Base-by-base conservation (phyloP, 2,797 vertebrate genomes). In the Fistularia tabacaria region DNA sequence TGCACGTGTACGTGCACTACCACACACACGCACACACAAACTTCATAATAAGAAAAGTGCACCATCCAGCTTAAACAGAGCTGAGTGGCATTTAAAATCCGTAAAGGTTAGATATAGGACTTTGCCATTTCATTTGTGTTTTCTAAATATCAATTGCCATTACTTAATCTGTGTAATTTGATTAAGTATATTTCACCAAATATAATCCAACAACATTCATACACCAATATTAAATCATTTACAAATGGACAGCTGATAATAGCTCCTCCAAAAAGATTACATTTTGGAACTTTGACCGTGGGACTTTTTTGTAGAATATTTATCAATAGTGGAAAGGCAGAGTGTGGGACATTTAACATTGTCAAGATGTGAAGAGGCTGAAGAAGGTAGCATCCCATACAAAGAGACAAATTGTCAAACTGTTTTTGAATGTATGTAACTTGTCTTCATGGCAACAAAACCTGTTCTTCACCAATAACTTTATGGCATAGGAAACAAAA, bases 41-140 rank as follows among this genome's bases (percentile, higher is more conserved):
- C 61, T n/a, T n/a, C n/a, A 25, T 25, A 2, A 25, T 25, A 25
- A 56, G 44, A 64, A 66, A 46, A 68, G 76, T 66, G 65, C 69
- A 64, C 51, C 54, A 46, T 14, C 65, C 15, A 61, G 46, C 54
- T 78, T 85, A 84, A 79, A 53, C 50, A 75, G 58, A 66, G 74
- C 72, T 81, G 79, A 84, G 71, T 84, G 82, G 68, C 67, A 77
- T 81, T 84, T 87, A 60, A 54, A 75, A 85, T 57, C 60, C 64
- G 76, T 47, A 79, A 79, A 82, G 71, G 81, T 85, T 80, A 77
- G 38, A 78, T 54, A 45, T 78, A 74, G 62, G 57, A 76, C 70
- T 7, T 3, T 62, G 51, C 65, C 58, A 80, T 66, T 52, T 38
- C 52, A 72, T 72, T 56, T 36, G 9, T 66, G 46, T 67, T 74